A percentile compares a stretch with the other conserved stretches of the same genome.
These are phyloP conservation scores for Pyrochroa serraticornis DNA, from an alignment of 2,888 invertebrate genomes.

Conservation along the genomic window DNA sequence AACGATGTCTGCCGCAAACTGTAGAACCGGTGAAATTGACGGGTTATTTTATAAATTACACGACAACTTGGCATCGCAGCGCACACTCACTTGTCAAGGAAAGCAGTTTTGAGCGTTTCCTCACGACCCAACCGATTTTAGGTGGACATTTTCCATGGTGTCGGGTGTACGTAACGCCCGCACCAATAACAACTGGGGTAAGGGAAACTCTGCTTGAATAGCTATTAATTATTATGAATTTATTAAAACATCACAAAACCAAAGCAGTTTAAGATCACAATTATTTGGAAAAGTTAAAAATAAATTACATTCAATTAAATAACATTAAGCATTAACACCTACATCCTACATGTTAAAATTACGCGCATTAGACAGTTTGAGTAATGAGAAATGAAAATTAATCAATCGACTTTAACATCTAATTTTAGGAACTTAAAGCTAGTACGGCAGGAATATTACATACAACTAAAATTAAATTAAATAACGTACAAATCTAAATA, in stretches of 20 bases:
- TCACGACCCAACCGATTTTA: too few species aligned
- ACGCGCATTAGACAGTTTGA: too few species aligned
- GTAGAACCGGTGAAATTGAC: too few species aligned
- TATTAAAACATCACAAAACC: conserved; percentile 53
- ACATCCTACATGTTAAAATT: conserved; percentile 26
- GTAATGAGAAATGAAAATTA: conserved; percentile 14
- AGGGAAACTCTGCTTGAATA: not conserved
- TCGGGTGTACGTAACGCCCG: too few species aligned
- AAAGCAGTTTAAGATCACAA: conserved; percentile 55
- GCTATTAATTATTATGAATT: not conserved
- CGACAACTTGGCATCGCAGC: too few species aligned
- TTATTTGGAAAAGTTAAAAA: conserved; percentile 50
- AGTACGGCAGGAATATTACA: conserved; percentile 39
- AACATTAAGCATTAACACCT: conserved; percentile 28
- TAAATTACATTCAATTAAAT: conserved; percentile 42
- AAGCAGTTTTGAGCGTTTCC: too few species aligned
- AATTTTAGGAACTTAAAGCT: conserved; percentile 47
- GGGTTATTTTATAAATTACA: too few species aligned
- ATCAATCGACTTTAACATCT: conserved; percentile 7
- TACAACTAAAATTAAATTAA: conserved; percentile 31
- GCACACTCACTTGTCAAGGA: too few species aligned
- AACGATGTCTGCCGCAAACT: too few species aligned
- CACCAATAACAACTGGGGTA: conserved; percentile 8
- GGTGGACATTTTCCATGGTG: too few species aligned
- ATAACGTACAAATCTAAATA: conserved; percentile 26